These are phyloP conservation scores for Physella acuta DNA, from an alignment of 1,140 invertebrate genomes.

Conservation along the genomic window DNA sequence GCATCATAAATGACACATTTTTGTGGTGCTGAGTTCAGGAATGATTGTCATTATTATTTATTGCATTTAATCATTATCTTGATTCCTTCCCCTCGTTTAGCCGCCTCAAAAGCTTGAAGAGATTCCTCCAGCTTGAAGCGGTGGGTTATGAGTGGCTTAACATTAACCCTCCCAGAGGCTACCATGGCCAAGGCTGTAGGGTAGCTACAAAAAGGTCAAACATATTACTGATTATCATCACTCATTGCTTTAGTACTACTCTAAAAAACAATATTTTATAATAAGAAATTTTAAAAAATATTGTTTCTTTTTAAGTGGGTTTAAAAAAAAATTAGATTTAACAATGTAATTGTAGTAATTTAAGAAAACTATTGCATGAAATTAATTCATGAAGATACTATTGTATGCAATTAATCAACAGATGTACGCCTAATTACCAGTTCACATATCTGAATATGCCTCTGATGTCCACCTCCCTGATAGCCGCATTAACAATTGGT, in stretches of 20 bases:
- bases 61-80: constrained; percentile 90
- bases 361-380: too few relatives aligned
- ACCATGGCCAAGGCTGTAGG: constrained; percentile 81
- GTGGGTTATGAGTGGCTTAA: constrained; percentile 89
- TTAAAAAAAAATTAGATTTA: too few relatives aligned
- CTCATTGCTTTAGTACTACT: too few relatives aligned
- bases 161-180: constrained; percentile 78
- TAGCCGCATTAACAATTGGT: constrained; percentile 77
- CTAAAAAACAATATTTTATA: too few relatives aligned
- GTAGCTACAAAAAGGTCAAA: constrained; percentile 71
- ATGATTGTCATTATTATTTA: constrained; percentile 22
- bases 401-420: too few relatives aligned
- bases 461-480: constrained; percentile 85
- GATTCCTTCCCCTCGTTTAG: constrained; percentile 67
- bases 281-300: too few relatives aligned
- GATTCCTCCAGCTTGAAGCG: constrained; percentile 84
- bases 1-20: background rate
- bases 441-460: constrained; percentile 91
- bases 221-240: too few relatives aligned
- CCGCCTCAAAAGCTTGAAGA: constrained; percentile 79
- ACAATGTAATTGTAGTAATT: too few relatives aligned
- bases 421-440: too few relatives aligned
- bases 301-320: too few relatives aligned
- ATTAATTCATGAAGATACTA: too few relatives aligned
- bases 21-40: background rate